phyloP scores from a whole-genome alignment of 2,113 vertebrate genomes.

The Megatriorchis doriae region DNA sequence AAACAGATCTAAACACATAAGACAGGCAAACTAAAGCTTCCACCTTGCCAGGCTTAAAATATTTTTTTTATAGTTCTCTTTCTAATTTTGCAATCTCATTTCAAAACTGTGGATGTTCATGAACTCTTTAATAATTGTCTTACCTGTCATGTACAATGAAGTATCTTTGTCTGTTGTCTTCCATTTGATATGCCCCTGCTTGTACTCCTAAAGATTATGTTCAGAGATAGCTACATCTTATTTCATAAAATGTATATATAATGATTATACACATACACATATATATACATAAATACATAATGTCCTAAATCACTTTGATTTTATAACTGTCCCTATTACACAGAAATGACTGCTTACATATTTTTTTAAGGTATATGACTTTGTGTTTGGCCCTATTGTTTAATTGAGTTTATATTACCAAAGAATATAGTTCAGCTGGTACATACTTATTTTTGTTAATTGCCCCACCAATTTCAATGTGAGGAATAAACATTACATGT shows the following conservation, averaged over 20 bases:
- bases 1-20: not conserved
- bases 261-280: not conserved
- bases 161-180: not conserved
- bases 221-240: not conserved
- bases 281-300: not conserved
- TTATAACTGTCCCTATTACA: not conserved
- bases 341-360: not conserved
- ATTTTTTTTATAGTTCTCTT: not conserved
- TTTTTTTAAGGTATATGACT: not conserved
- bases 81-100: not conserved
- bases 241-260: not conserved
- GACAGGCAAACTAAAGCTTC: not conserved
- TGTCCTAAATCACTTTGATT: not conserved
- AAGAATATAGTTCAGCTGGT: not conserved
- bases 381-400: not conserved
- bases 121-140: not conserved
- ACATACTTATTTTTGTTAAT: not conserved
- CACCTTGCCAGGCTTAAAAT: not conserved
- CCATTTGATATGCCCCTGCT: not conserved
- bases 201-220: not conserved
- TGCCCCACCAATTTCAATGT: not conserved
- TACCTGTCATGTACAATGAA: not conserved
- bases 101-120: not conserved
- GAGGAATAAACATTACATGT: not conserved
- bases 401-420: not conserved